phyloP scores from a whole-genome alignment of 35 echinoderm and acorn worm species.

The Stichopus chloronotus region DNA sequence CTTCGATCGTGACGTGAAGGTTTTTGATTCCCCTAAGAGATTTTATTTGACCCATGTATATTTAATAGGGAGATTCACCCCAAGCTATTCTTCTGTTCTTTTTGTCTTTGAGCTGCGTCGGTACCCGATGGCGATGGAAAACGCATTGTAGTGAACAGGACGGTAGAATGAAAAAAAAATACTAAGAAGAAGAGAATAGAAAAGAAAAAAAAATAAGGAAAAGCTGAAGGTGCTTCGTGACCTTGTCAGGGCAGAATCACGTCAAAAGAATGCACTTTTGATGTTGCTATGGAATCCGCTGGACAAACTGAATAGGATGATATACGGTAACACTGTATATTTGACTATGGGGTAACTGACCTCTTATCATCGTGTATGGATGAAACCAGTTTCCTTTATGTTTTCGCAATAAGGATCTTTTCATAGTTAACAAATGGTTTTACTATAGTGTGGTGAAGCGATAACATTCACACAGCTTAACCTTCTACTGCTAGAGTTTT shows the following conservation, averaged over 20 bases:
- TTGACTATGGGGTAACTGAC: neutral
- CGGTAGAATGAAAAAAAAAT: no score
- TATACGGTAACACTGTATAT: neutral
- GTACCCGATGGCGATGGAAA: neutral
- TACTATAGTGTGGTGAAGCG: no score
- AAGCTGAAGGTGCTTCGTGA: neutral
- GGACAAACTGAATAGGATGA: neutral
- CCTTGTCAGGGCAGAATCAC: neutral
- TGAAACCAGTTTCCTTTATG: no score
- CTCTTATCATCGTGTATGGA: neutral
- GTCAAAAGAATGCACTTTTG: neutral
- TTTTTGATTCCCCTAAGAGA: neutral
- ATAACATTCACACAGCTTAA: no score
- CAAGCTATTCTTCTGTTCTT: no score
- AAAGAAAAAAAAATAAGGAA: neutral
- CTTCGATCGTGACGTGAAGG: neutral
- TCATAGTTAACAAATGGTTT: no score
- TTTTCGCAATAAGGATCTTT: no score
- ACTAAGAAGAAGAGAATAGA: no score
- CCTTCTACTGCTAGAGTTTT: no score
- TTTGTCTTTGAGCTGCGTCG: no score
- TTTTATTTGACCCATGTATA: neutral
- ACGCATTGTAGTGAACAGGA: neutral
- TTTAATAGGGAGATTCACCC: neutral
- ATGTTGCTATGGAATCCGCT: neutral